phyloP scores from a whole-genome alignment of 2,797 vertebrate species.

The Takifugu rubripes region DNA sequence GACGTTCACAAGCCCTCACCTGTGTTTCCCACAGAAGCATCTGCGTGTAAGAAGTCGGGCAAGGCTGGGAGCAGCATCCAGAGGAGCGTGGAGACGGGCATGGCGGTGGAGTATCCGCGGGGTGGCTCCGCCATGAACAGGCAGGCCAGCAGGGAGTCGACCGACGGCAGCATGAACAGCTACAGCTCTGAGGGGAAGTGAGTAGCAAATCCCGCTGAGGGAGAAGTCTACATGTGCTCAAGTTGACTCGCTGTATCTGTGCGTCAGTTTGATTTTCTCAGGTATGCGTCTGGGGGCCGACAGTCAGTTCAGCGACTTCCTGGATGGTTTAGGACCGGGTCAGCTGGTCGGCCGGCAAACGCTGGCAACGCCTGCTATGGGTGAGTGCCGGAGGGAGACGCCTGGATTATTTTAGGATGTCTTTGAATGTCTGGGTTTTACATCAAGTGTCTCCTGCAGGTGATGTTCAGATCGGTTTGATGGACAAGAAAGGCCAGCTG shows the following conservation, averaged over 20 bases:
- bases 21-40: slow-evolving; percentile 38
- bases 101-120: slow-evolving; percentile 92
- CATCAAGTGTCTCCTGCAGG: slow-evolving; percentile 65
- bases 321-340: slow-evolving; percentile 94
- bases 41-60: slow-evolving; percentile 55
- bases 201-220: slow-evolving; percentile 50
- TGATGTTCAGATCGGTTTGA: slow-evolving; percentile 97
- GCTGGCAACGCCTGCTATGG: slow-evolving; percentile 96
- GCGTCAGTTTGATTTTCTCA: slow-evolving; percentile 92
- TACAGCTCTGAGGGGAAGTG: slow-evolving; percentile 99
- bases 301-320: slow-evolving; percentile 98
- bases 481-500: slow-evolving; percentile 95
- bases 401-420: background rate
- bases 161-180: slow-evolving; percentile 96
- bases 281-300: slow-evolving; percentile 93
- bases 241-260: slow-evolving; percentile 14
- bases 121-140: slow-evolving; percentile 85
- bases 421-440: background rate
- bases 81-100: slow-evolving; percentile 96
- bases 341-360: slow-evolving; percentile 97
- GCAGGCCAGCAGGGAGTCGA: slow-evolving; percentile 94
- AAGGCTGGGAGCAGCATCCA: slow-evolving; percentile 88
- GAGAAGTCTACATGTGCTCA: background rate
- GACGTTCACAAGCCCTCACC: background rate
- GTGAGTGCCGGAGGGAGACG: slow-evolving; percentile 66